Evolutionary conservation across 2,888 invertebrate species (phyloP).

Genomic region (Dolichopus griseipennis): DNA sequence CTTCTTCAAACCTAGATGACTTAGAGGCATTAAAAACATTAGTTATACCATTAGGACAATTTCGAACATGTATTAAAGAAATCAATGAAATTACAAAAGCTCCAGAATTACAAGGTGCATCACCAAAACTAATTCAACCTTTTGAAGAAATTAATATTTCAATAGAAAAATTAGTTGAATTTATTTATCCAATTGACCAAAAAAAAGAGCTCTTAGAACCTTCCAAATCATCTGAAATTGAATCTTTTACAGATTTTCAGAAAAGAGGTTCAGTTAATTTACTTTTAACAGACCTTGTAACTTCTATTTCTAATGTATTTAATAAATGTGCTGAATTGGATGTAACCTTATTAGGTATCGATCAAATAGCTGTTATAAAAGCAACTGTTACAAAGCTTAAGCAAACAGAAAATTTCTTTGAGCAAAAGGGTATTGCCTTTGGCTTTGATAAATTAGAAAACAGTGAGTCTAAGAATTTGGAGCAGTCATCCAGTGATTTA

Average conservation of each 20-base stretch:
- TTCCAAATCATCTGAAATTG: slow-evolving; percentile 10
- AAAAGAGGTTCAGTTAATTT: slow-evolving; percentile 25
- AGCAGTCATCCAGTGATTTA: slow-evolving; percentile 34
- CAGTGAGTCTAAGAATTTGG: slow-evolving; percentile 34
- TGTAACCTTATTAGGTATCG: slow-evolving; percentile 24
- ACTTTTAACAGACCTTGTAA: slow-evolving; percentile 32
- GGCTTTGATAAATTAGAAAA: slow-evolving; percentile 36
- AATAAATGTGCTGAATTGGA: slow-evolving; percentile 32
- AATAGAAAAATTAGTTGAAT: slow-evolving; percentile 1
- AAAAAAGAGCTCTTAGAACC: not conserved
- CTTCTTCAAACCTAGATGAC: slow-evolving; percentile 23
- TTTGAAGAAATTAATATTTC: not conserved
- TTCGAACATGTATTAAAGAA: slow-evolving; percentile 28
- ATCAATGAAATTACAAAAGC: slow-evolving; percentile 11
- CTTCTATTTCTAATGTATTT: slow-evolving; percentile 33
- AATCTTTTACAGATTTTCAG: slow-evolving; percentile 18
- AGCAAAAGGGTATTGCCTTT: slow-evolving; percentile 27
- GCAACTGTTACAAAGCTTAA: slow-evolving; percentile 38
- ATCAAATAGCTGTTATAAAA: slow-evolving; percentile 28
- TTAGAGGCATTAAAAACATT: slow-evolving; percentile 21
- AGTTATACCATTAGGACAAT: slow-evolving; percentile 25
- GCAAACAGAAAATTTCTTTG: slow-evolving; percentile 40
- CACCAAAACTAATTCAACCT: not conserved
- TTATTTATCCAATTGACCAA: not conserved
- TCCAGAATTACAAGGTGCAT: not conserved